A percentile compares a stretch with the other conserved stretches of the same genome.
Evolutionary conservation across 64 coral and sea anemone species (phyloP).

Genomic region (Acropora tenuis): DNA sequence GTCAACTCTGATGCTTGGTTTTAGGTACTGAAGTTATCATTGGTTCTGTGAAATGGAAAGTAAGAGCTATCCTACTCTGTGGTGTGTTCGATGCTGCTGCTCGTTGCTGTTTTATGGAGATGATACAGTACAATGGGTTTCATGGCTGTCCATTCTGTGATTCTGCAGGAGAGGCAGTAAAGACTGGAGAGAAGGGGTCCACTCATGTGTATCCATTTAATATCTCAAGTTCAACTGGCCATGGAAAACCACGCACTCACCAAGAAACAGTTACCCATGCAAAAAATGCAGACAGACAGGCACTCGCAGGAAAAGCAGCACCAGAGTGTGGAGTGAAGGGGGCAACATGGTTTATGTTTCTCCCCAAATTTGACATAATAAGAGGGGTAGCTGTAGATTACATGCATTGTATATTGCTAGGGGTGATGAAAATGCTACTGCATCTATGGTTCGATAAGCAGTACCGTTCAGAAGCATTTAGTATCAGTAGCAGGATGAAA

Average conservation of each 20-base stretch:
- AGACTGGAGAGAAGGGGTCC: slow-evolving; percentile 11
- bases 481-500: background rate
- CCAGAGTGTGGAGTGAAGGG: slow-evolving; percentile 6
- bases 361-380: slow-evolving; percentile 25
- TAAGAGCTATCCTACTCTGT: slow-evolving; percentile 4
- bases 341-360: background rate
- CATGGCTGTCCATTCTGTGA: slow-evolving; percentile 42
- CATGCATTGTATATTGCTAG: slow-evolving; percentile 33
- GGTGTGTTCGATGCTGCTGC: slow-evolving; percentile 43
- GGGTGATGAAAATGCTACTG: slow-evolving; percentile 34
- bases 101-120: slow-evolving; percentile 4
- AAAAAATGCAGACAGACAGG: background rate
- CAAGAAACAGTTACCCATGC: slow-evolving; percentile 6
- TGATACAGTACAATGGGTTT: slow-evolving; percentile 38
- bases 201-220: slow-evolving; percentile 32
- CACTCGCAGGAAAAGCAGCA: background rate
- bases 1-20: too few species aligned
- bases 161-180: slow-evolving; percentile 3
- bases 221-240: background rate
- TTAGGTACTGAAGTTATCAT: background rate
- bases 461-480: background rate
- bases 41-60: background rate
- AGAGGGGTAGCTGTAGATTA: slow-evolving; percentile 38
- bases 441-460: slow-evolving; percentile 11
- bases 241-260: background rate